Conservation (phyloP, 2,888 invertebrate genomes). For the Archips crataeganus region DNA sequence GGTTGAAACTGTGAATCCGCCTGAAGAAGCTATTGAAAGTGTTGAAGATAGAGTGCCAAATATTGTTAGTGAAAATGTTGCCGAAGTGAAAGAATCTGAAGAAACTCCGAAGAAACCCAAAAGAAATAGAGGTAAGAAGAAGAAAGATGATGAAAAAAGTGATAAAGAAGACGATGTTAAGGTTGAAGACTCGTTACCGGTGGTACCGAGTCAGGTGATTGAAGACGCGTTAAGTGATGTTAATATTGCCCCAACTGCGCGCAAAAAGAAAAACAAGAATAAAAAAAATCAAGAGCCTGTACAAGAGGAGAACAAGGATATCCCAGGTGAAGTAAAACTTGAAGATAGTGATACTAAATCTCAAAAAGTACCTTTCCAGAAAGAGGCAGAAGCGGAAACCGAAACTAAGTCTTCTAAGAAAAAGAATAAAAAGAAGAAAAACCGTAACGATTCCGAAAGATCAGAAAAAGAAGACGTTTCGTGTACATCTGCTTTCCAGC, state of each 20-base stretch:
- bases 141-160: slow-evolving; percentile 54
- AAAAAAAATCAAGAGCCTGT: slow-evolving; percentile 53
- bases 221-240: slow-evolving; percentile 32
- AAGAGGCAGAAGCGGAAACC: slow-evolving; percentile 46
- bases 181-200: slow-evolving; percentile 31
- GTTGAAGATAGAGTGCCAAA: slow-evolving; percentile 28
- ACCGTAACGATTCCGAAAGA: slow-evolving; percentile 68
- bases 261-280: slow-evolving; percentile 76
- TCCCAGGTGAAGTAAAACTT: slow-evolving; percentile 29
- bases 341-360: neutral
- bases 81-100: slow-evolving; percentile 46
- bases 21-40: slow-evolving; percentile 47
- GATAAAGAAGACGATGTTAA: slow-evolving; percentile 46
- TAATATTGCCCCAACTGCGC: slow-evolving; percentile 57
- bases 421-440: slow-evolving; percentile 73
- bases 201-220: slow-evolving; percentile 32
- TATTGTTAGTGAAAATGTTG: slow-evolving; percentile 26
- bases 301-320: slow-evolving; percentile 42
- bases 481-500: slow-evolving; percentile 69
- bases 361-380: slow-evolving; percentile 36
- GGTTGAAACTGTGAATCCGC: slow-evolving; percentile 17
- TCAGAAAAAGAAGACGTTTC: slow-evolving; percentile 68
- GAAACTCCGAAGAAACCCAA: slow-evolving; percentile 79
- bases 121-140: slow-evolving; percentile 77
- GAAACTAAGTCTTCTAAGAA: slow-evolving; percentile 64